phyloP scores from a whole-genome alignment of 2,113 vertebrate species.

The Pipa parva region DNA sequence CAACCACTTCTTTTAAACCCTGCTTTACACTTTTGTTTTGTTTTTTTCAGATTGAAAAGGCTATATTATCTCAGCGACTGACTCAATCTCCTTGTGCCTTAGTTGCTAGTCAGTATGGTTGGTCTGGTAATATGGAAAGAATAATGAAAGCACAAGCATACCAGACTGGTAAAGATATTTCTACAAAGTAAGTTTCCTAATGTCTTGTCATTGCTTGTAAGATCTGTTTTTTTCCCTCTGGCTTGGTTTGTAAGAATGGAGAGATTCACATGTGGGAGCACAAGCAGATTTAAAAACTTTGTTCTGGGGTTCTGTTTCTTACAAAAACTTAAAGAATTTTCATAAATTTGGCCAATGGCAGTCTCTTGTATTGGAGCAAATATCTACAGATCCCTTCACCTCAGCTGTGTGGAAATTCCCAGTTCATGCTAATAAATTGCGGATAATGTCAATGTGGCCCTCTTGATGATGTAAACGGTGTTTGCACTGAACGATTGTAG shows the following conservation, averaged over 20 bases:
- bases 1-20: too few relatives aligned
- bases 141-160: slow-evolving; percentile 99
- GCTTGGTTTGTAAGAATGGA: not conserved
- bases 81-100: slow-evolving; percentile 90
- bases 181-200: slow-evolving; percentile 78
- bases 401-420: too few relatives aligned
- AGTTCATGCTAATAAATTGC: too few relatives aligned
- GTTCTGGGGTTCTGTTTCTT: too few relatives aligned
- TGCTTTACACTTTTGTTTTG: not conserved
- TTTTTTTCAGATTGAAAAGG: slow-evolving; percentile 84
- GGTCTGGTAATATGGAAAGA: slow-evolving; percentile 98
- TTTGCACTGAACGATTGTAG: too few relatives aligned
- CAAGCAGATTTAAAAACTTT: not conserved
- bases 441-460: too few relatives aligned
- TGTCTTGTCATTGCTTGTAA: too few relatives aligned
- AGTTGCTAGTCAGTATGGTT: slow-evolving; percentile 96
- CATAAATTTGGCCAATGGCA: too few relatives aligned
- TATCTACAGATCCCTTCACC: too few relatives aligned
- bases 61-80: slow-evolving; percentile 87
- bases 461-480: too few relatives aligned
- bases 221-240: not conserved
- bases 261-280: not conserved
- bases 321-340: too few relatives aligned
- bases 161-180: slow-evolving; percentile 97
- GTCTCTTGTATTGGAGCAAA: too few relatives aligned